phyloP scores from a whole-genome alignment of 2,888 invertebrate genomes.

The Ophion ellenae region DNA sequence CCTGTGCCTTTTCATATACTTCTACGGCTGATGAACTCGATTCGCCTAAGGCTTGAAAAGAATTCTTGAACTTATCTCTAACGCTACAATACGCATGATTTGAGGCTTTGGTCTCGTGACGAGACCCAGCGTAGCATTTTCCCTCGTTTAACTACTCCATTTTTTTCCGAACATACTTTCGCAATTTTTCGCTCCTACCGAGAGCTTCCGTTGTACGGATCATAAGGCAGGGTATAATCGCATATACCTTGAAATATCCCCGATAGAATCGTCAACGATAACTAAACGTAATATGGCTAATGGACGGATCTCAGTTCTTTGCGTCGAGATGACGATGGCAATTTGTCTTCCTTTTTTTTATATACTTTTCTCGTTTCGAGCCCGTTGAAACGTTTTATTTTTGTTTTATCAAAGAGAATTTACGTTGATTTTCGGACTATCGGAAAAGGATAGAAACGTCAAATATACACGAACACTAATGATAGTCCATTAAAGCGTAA shows the following conservation, averaged over 20 bases:
- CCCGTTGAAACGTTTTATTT: background rate
- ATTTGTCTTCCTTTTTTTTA: background rate
- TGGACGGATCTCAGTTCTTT: conserved; percentile 45
- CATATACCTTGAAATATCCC: conserved; percentile 59
- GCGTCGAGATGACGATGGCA: background rate
- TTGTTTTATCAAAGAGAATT: conserved; percentile 12
- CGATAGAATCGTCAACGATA: conserved; percentile 48
- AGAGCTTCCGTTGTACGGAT: conserved; percentile 72
- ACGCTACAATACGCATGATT: conserved; percentile 78
- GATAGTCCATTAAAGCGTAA: conserved; percentile 6
- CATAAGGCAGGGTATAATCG: conserved; percentile 67
- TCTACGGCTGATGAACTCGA: background rate
- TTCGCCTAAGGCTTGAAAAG: conserved; percentile 57
- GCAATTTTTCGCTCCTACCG: conserved; percentile 60
- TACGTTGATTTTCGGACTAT: background rate
- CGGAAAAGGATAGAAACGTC: conserved; percentile 6
- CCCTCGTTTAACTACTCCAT: conserved; percentile 70
- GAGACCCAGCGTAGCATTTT: conserved; percentile 81
- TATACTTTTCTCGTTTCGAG: background rate
- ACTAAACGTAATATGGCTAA: conserved; percentile 51
- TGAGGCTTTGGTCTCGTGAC: conserved; percentile 79
- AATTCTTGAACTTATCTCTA: conserved; percentile 73
- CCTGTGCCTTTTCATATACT: background rate
- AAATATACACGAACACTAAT: background rate
- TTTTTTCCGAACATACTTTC: conserved; percentile 61